Evolutionary conservation across 2,888 invertebrate genomes (phyloP).

Genomic region (Diogma glabrata): DNA sequence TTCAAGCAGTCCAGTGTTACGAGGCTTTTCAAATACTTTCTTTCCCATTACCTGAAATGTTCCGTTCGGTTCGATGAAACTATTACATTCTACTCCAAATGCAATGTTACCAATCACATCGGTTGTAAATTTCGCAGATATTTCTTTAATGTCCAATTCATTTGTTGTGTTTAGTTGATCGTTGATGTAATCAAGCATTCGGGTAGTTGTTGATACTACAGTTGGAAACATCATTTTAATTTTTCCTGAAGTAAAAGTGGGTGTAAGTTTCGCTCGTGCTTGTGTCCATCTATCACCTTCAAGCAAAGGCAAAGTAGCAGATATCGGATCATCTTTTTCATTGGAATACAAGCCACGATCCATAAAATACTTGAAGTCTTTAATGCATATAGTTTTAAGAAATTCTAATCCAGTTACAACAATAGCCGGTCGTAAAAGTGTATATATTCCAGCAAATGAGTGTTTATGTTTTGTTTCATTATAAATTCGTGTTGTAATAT

Average conservation of each 20-base stretch:
- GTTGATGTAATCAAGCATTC: constrained; percentile 5
- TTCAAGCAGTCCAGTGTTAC: constrained; percentile 14
- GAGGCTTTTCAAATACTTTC: constrained; percentile 9
- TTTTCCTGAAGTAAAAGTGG: constrained; percentile 26
- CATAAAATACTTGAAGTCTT: constrained; percentile 28
- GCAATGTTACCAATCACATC: constrained; percentile 27
- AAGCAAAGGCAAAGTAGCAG: constrained; percentile 33
- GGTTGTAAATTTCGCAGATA: constrained; percentile 19
- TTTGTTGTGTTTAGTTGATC: not conserved
- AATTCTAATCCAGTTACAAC: constrained; percentile 31
- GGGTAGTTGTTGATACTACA: constrained; percentile 23
- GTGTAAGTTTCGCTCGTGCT: constrained; percentile 25
- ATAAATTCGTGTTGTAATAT: constrained; percentile 21
- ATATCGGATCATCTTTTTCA: constrained; percentile 30
- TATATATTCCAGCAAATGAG: constrained; percentile 31
- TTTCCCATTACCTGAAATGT: constrained; percentile 25
- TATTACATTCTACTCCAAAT: constrained; percentile 35
- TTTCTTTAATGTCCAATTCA: constrained; percentile 17
- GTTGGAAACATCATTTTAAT: constrained; percentile 25
- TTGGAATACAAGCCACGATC: constrained; percentile 31
- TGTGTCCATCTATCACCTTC: constrained; percentile 34
- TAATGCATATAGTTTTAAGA: constrained; percentile 26
- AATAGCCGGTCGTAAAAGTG: constrained; percentile 25
- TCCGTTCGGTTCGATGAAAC: constrained; percentile 29
- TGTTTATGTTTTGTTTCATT: constrained; percentile 22